These are phyloP conservation scores for Autographa gamma DNA, from an alignment of 2,888 invertebrate species.

Conservation along the genomic window DNA sequence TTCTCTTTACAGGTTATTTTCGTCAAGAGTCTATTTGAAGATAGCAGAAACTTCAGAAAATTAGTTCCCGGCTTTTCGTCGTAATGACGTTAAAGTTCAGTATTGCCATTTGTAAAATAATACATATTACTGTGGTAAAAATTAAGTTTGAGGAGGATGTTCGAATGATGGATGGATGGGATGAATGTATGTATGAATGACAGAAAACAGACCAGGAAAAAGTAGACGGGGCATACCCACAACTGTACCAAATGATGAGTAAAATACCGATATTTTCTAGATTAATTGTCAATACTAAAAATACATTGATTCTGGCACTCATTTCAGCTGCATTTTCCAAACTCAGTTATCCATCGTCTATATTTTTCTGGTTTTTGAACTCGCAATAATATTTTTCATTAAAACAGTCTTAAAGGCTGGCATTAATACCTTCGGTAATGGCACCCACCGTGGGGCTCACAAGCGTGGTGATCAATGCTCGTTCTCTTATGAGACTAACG, in stretches of 20 bases:
- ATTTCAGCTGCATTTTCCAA: background rate
- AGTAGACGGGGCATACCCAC: background rate
- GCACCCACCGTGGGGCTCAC: slow-evolving; percentile 1
- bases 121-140: background rate
- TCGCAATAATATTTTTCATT: background rate
- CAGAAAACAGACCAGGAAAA: background rate
- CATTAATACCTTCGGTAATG: background rate
- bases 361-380: background rate
- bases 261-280: too few species aligned
- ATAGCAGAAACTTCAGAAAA: slow-evolving; percentile 68
- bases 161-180: background rate
- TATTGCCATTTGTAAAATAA: slow-evolving; percentile 23
- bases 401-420: background rate
- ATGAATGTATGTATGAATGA: background rate
- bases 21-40: slow-evolving; percentile 94
- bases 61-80: slow-evolving; percentile 70
- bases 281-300: too few species aligned
- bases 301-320: too few species aligned
- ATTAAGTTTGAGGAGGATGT: background rate
- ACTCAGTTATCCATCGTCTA: background rate
- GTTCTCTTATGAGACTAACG: background rate
- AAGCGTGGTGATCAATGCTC: background rate
- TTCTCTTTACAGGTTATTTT: slow-evolving; percentile 90
- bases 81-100: slow-evolving; percentile 46
- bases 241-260: too few species aligned